A percentile compares a stretch with the other conserved stretches of the same genome.
Evolutionary conservation across 2,888 invertebrate genomes (phyloP).

Genomic region (Junonia oenone): DNA sequence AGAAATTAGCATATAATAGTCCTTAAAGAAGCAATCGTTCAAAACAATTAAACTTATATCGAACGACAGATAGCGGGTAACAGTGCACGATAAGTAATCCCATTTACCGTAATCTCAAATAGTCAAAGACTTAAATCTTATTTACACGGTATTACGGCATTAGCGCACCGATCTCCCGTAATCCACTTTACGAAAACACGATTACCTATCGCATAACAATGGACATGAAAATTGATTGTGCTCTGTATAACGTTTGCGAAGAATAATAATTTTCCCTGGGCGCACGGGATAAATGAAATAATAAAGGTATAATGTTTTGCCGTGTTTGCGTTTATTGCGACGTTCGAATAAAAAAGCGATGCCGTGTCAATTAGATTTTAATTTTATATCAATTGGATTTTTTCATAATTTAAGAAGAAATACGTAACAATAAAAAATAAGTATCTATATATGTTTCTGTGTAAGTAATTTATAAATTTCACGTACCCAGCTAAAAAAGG

Average conservation of each 20-base stretch:
- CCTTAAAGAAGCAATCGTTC: neutral
- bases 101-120: constrained; percentile 24
- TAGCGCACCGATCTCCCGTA: constrained; percentile 26
- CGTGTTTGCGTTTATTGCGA: too few relatives aligned
- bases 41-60: constrained; percentile 6
- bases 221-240: constrained; percentile 28
- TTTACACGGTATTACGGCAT: constrained; percentile 31
- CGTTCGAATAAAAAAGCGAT: too few relatives aligned
- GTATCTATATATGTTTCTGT: too few relatives aligned
- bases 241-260: constrained; percentile 13
- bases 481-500: neutral
- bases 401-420: too few relatives aligned
- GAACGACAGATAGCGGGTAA: constrained; percentile 6
- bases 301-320: neutral
- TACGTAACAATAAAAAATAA: too few relatives aligned
- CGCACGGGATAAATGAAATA: constrained; percentile 7
- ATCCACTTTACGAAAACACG: constrained; percentile 28
- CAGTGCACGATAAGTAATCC: constrained; percentile 20
- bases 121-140: constrained; percentile 29
- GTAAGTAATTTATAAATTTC: neutral
- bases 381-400: too few relatives aligned
- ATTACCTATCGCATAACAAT: constrained; percentile 28
- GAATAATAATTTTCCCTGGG: constrained; percentile 14
- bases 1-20: too few relatives aligned
- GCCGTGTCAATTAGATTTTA: too few relatives aligned